These are phyloP conservation scores for Channa argus DNA, from an alignment of 2,113 vertebrate species.

Conservation along the genomic window DNA sequence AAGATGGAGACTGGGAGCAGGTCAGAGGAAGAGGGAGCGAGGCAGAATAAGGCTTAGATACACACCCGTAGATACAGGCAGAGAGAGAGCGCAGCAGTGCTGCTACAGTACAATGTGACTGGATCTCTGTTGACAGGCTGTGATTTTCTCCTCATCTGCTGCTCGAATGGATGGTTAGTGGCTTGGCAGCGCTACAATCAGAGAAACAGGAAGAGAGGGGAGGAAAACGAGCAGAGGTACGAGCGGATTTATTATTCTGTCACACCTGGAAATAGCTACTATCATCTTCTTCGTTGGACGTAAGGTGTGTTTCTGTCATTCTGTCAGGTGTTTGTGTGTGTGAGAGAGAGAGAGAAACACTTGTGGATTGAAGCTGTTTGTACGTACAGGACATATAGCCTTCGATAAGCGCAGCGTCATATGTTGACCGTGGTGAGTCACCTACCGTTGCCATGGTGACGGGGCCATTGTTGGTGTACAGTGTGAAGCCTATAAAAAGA, in stretches of 20 bases:
- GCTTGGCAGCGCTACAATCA: neutral
- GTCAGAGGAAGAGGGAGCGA: constrained; percentile 57
- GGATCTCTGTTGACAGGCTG: constrained; percentile 70
- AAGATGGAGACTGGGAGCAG: constrained; percentile 47
- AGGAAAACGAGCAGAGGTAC: constrained; percentile 18
- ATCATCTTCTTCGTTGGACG: neutral
- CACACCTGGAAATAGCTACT: constrained; percentile 62
- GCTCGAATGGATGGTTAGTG: constrained; percentile 30
- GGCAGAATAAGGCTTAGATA: constrained; percentile 43
- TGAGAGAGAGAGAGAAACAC: neutral
- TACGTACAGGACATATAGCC: constrained; percentile 6
- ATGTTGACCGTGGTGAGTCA: constrained; percentile 55
- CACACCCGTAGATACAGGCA: constrained; percentile 34
- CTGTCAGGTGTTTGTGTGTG: neutral
- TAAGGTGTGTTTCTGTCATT: neutral
- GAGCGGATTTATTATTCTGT: constrained; percentile 23
- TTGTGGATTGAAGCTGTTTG: neutral
- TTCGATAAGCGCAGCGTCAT: constrained; percentile 57
- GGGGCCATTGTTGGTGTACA: constrained; percentile 24
- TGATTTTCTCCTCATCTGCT: constrained; percentile 68
- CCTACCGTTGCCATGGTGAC: constrained; percentile 51
- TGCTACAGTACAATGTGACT: constrained; percentile 38
- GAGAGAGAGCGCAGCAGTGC: constrained; percentile 28
- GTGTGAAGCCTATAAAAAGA: neutral
- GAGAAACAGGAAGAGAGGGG: constrained; percentile 7